These are phyloP conservation scores for Calcarius lapponicus DNA, from an alignment of 2,797 vertebrate genomes.

Conservation along the genomic window DNA sequence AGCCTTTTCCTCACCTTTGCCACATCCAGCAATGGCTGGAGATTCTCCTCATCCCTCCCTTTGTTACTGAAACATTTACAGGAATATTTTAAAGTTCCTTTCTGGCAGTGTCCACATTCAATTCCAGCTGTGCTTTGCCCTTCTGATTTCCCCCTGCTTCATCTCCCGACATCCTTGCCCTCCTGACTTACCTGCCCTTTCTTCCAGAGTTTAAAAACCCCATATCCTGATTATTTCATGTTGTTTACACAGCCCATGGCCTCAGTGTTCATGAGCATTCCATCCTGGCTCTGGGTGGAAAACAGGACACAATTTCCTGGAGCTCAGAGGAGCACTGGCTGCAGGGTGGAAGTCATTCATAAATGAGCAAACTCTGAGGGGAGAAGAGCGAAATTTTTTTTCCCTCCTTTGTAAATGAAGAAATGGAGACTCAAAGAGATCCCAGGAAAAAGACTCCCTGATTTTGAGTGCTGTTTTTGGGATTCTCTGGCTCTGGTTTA, in stretches of 20 bases:
- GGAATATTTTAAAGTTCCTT: neutral
- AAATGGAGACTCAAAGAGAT: neutral
- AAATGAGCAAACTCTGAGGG: neutral
- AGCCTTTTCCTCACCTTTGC: neutral
- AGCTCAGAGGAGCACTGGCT: neutral
- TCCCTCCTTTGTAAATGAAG: neutral
- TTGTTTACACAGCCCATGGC: neutral
- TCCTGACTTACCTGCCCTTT: neutral
- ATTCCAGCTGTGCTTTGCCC: neutral
- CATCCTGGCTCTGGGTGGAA: neutral
- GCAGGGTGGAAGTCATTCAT: accelerated
- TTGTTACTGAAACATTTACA: neutral
- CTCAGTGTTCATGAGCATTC: accelerated
- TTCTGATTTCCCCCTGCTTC: neutral
- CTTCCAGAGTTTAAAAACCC: neutral
- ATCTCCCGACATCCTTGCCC: neutral
- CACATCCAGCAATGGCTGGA: neutral
- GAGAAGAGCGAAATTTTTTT: neutral
- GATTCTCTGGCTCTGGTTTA: neutral
- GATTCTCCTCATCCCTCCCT: neutral
- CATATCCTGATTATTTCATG: neutral
- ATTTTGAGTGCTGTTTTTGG: neutral
- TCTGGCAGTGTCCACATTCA: accelerated
- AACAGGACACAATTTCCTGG: neutral
- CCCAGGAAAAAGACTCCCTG: neutral